A percentile compares a stretch with the other conserved stretches of the same genome.
Evolutionary conservation across 2,797 vertebrate genomes (phyloP).

Genomic region (Chelmon rostratus): DNA sequence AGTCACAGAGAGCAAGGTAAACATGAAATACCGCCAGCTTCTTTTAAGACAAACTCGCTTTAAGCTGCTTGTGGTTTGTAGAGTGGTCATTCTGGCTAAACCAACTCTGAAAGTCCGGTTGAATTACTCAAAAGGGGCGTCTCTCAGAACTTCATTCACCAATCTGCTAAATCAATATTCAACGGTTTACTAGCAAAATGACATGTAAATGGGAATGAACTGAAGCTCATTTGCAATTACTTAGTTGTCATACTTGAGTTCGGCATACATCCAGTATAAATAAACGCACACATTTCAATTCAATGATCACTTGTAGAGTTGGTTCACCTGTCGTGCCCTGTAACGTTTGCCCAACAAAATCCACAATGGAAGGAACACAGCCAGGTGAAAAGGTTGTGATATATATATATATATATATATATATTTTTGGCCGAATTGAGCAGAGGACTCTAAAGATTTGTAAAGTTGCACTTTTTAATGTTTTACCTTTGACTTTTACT

Average conservation of each 20-base stretch:
- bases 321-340: constrained; percentile 58
- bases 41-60: not conserved
- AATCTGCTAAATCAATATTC: not conserved
- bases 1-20: constrained; percentile 83
- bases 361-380: too few relatives aligned
- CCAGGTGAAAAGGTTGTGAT: not conserved
- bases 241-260: not conserved
- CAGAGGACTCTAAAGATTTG: not conserved
- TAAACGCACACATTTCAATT: not conserved
- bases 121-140: not conserved
- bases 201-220: rapidly evolving
- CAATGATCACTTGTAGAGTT: not conserved
- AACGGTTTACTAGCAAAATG: rapidly evolving
- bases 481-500: not conserved
- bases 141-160: not conserved
- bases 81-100: not conserved
- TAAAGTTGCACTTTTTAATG: not conserved
- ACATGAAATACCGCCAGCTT: rapidly evolving
- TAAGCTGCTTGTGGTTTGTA: not conserved
- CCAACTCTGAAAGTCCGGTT: not conserved
- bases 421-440: too few relatives aligned
- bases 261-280: not conserved
- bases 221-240: rapidly evolving
- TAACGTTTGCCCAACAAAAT: not conserved
- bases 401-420: too few relatives aligned